phyloP scores from a whole-genome alignment of 2,113 vertebrate species.

The Egretta garzetta region DNA sequence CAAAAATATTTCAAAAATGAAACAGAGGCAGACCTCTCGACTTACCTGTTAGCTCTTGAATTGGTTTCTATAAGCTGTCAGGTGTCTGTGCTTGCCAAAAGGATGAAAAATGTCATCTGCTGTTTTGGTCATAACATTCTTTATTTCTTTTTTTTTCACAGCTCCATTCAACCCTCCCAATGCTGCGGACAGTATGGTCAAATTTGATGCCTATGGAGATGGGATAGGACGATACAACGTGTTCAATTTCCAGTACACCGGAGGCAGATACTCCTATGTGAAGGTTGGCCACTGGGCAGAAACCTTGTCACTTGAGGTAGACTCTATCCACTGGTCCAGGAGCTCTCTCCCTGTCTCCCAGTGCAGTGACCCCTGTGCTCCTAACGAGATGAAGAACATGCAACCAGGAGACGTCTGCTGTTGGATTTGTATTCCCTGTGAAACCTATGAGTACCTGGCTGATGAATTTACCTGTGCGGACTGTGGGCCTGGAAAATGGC shows the following conservation, averaged over 20 bases:
- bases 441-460: conserved; percentile 90
- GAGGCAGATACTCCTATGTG: conserved; percentile 87
- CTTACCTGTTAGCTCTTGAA: background rate
- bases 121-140: background rate
- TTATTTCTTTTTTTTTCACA: background rate
- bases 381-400: conserved; percentile 99
- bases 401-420: conserved; percentile 98
- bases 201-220: conserved; percentile 94
- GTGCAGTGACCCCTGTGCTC: conserved; percentile 96
- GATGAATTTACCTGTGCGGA: conserved; percentile 96
- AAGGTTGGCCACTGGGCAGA: conserved; percentile 97
- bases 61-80: background rate
- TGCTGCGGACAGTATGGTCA: conserved; percentile 88
- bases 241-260: conserved; percentile 91
- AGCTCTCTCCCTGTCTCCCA: conserved; percentile 88
- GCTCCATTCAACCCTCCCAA: conserved; percentile 87
- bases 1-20: background rate
- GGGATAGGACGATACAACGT: conserved; percentile 95
- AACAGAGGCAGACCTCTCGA: background rate
- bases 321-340: conserved; percentile 92
- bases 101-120: background rate
- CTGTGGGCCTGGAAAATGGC: conserved; percentile 93
- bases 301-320: conserved; percentile 84
- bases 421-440: conserved; percentile 98
- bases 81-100: background rate